Evolutionary conservation across 1,140 invertebrate species (phyloP).

Genomic region (Procambarus virginalis): DNA sequence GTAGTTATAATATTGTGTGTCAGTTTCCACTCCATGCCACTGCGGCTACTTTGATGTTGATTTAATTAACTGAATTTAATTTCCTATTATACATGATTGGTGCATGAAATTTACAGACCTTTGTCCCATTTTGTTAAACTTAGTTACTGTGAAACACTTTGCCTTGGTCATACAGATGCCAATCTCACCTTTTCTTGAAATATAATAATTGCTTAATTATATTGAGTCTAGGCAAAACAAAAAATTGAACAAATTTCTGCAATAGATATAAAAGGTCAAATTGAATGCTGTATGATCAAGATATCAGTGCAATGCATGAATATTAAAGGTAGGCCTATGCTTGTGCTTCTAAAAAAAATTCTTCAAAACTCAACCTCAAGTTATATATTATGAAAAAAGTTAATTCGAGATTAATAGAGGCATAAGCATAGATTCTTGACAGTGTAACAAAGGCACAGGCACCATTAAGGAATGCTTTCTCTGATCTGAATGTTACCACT

Average conservation of each 20-base stretch:
- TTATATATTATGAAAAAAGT: background rate
- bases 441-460: constrained; percentile 41
- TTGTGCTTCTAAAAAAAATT: constrained; percentile 29
- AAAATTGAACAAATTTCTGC: too few relatives aligned
- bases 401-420: constrained; percentile 11
- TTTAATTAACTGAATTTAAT: constrained; percentile 27
- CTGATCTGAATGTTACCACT: background rate
- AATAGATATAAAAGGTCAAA: background rate
- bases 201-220: background rate
- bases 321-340: constrained; percentile 5
- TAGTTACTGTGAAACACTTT: constrained; percentile 24
- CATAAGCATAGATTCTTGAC: constrained; percentile 43
- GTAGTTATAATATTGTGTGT: constrained; percentile 36
- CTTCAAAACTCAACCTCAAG: background rate
- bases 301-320: constrained; percentile 36
- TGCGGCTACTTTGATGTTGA: constrained; percentile 41
- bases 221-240: too few relatives aligned
- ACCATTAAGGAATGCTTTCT: constrained; percentile 49
- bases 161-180: constrained; percentile 12
- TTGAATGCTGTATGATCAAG: constrained; percentile 8
- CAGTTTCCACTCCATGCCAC: constrained; percentile 32
- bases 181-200: background rate
- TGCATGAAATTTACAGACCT: constrained; percentile 22
- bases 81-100: constrained; percentile 26
- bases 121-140: constrained; percentile 1